Conservation (phyloP, 2,888 invertebrate genomes). For the Choreutis nemorana region DNA sequence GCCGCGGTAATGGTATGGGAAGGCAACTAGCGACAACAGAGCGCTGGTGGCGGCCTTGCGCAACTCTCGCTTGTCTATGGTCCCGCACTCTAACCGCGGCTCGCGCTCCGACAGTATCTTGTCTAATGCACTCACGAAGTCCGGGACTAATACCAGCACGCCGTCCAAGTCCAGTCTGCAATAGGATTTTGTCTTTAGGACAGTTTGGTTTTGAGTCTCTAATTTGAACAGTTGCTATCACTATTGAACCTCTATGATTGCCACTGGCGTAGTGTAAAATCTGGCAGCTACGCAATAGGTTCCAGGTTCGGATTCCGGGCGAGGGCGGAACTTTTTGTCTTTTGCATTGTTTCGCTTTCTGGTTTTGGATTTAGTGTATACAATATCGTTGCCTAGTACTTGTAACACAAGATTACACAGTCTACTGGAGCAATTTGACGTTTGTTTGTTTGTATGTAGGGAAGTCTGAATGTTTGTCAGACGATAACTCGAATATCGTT, state of each 20-base stretch:
- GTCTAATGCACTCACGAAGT: conserved; percentile 89
- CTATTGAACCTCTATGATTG: not conserved
- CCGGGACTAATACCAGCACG: conserved; percentile 88
- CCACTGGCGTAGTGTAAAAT: too few species aligned
- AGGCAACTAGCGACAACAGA: conserved; percentile 86
- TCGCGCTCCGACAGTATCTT: conserved; percentile 89
- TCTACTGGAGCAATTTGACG: too few species aligned
- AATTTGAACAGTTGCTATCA: too few species aligned
- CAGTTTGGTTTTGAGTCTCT: too few species aligned
- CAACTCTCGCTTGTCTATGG: conserved; percentile 78
- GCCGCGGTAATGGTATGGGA: conserved; percentile 92
- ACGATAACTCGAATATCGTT: too few species aligned
- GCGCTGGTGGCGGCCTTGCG: conserved; percentile 92
- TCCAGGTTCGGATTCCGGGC: not conserved
- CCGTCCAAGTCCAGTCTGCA: conserved; percentile 87
- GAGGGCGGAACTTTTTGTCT: not conserved
- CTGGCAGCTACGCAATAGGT: not conserved
- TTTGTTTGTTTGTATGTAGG: conserved; percentile 1
- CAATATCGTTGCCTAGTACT: too few species aligned
- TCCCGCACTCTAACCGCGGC: conserved; percentile 73
- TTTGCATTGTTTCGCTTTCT: conserved; percentile 1
- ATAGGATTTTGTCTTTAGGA: too few species aligned
- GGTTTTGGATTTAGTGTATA: too few species aligned
- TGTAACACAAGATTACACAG: too few species aligned
- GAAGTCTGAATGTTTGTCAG: too few species aligned